Percentiles rank a stretch among this genome's conserved stretches.
These are phyloP conservation scores for Struthio camelus DNA, from an alignment of 2,113 vertebrate genomes.

Conservation along the genomic window DNA sequence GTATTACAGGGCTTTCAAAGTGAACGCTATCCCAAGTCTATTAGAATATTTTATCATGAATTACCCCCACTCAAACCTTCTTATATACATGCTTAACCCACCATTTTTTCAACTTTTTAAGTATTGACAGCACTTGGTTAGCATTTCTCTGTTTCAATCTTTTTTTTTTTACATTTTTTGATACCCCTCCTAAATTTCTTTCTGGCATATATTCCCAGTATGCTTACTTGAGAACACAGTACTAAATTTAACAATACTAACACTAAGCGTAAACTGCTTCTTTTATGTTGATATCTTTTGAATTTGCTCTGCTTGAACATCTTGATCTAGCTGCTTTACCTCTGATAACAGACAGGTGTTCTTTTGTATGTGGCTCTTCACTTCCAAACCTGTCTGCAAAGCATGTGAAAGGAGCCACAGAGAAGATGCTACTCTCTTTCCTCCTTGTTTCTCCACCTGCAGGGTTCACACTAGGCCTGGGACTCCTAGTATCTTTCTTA, in stretches of 20 bases:
- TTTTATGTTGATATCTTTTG: too few relatives aligned
- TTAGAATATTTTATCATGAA: not conserved
- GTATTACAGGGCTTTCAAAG: not conserved
- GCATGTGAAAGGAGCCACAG: too few relatives aligned
- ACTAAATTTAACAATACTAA: too few relatives aligned
- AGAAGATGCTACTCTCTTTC: too few relatives aligned
- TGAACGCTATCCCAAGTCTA: not conserved
- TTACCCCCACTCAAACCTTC: not conserved
- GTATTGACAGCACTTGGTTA: not conserved
- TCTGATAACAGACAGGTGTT: too few relatives aligned
- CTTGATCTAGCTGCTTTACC: too few relatives aligned
- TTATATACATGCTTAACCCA: not conserved
- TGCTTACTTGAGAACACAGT: rapidly evolving
- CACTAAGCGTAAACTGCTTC: too few relatives aligned
- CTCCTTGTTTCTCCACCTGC: too few relatives aligned
- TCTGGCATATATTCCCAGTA: not conserved
- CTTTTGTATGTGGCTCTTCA: too few relatives aligned
- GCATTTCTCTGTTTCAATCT: not conserved
- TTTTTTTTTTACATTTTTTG: not conserved
- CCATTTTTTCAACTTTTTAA: not conserved
- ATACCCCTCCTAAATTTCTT: not conserved
- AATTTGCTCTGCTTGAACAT: too few relatives aligned
- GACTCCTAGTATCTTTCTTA: not conserved
- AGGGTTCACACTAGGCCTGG: not conserved
- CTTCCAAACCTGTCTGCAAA: not conserved